These are phyloP conservation scores for Drosophila malerkotliana DNA, from an alignment of 1,140 invertebrate genomes.

Conservation along the genomic window DNA sequence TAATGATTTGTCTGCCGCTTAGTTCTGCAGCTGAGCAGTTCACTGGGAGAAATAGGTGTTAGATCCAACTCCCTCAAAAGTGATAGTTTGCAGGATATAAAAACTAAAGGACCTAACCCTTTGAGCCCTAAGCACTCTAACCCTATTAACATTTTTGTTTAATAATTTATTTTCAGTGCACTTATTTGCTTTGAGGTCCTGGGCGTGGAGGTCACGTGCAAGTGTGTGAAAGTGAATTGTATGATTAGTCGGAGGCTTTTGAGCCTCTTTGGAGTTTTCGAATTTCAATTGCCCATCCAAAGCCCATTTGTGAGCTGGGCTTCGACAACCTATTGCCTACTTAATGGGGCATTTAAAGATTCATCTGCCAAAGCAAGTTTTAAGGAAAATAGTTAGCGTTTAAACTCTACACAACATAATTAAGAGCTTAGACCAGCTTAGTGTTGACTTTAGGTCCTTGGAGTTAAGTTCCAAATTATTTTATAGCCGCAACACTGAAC, in stretches of 20 bases:
- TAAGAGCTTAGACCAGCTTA: slow-evolving; percentile 1
- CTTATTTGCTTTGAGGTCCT: background rate
- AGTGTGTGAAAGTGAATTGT: slow-evolving; percentile 70
- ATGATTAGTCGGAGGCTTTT: slow-evolving; percentile 47
- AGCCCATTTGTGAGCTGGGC: background rate
- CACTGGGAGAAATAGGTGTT: background rate
- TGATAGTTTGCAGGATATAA: no score
- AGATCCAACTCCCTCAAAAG: no score
- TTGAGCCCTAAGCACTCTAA: no score
- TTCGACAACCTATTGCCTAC: background rate
- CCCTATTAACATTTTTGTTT: no score
- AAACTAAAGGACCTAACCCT: no score
- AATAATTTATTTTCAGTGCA: slow-evolving; percentile 3
- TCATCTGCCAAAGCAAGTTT: slow-evolving; percentile 1
- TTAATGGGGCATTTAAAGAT: slow-evolving; percentile 1
- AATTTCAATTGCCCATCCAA: background rate
- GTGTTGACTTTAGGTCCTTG: slow-evolving; percentile 3
- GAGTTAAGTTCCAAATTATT: background rate
- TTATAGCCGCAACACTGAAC: background rate
- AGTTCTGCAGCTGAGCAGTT: slow-evolving; percentile 29
- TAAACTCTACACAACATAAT: slow-evolving; percentile 3
- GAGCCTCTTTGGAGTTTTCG: no score
- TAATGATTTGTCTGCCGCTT: slow-evolving; percentile 73
- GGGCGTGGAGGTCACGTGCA: slow-evolving; percentile 49
- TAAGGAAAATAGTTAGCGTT: background rate